A percentile compares a stretch with the other conserved stretches of the same genome.
Conservation (phyloP, 2,797 vertebrate species). For the Anguilla marmorata region DNA sequence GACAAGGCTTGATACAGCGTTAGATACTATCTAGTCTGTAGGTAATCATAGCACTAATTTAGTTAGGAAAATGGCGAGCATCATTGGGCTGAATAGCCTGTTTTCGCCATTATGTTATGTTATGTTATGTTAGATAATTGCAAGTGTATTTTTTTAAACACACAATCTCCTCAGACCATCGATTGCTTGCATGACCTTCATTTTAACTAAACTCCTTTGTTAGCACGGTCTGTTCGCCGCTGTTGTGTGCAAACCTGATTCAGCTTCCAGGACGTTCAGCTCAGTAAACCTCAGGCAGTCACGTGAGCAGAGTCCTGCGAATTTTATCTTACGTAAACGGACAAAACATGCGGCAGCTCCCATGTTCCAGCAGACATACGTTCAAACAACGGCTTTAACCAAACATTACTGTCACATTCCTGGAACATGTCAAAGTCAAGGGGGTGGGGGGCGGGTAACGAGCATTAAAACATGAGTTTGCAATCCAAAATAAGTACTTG, state of each 20-base stretch:
- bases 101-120: too few relatives aligned
- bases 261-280: background rate
- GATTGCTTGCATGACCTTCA: background rate
- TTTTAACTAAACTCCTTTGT: background rate
- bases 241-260: background rate
- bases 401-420: slow-evolving; percentile 26
- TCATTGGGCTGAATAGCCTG: too few relatives aligned
- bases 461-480: background rate
- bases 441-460: background rate
- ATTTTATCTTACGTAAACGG: slow-evolving; percentile 23
- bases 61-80: too few relatives aligned
- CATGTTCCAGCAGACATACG: slow-evolving; percentile 30
- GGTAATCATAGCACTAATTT: too few relatives aligned
- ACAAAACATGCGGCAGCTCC: slow-evolving; percentile 8
- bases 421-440: slow-evolving; percentile 19
- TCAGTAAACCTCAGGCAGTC: slow-evolving; percentile 15
- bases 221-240: background rate
- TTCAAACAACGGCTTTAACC: slow-evolving; percentile 15
- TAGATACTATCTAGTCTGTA: too few relatives aligned
- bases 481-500: slow-evolving; percentile 9
- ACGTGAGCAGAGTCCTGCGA: background rate
- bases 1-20: too few relatives aligned
- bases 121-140: too few relatives aligned
- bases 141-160: background rate
- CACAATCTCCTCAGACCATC: background rate